These are phyloP conservation scores for Kryptolebias marmoratus DNA, from an alignment of 2,113 vertebrate genomes.

Conservation along the genomic window DNA sequence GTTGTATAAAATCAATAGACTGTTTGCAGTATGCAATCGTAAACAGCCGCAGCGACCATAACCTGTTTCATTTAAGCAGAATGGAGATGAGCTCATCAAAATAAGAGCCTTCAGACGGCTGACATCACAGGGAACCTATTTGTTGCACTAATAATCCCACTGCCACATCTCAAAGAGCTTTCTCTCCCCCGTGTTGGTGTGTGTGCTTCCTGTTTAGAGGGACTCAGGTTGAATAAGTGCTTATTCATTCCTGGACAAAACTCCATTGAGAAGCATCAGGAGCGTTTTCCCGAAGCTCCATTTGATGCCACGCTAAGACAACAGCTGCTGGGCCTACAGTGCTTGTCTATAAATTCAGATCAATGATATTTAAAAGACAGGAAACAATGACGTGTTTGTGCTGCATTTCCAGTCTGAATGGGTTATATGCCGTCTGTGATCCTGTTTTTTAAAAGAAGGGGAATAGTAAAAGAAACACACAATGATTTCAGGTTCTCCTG, in stretches of 20 bases:
- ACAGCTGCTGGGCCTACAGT: conserved; percentile 24
- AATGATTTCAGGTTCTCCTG: background rate
- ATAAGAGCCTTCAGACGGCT: conserved; percentile 46
- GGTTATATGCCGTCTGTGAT: background rate
- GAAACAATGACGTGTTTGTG: conserved; percentile 25
- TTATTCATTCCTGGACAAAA: no score
- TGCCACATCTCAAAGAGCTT: conserved; percentile 49
- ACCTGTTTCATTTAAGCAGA: conserved; percentile 42
- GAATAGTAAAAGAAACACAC: no score
- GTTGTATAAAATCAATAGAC: no score
- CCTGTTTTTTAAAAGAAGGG: background rate
- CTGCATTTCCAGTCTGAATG: conserved; percentile 1
- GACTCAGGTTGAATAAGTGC: no score
- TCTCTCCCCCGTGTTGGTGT: conserved; percentile 29
- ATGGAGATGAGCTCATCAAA: conserved; percentile 70
- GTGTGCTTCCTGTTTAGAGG: background rate
- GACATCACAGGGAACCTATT: conserved; percentile 59
- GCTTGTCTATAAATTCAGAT: no score
- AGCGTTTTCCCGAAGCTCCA: conserved; percentile 31
- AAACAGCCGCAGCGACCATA: conserved; percentile 15
- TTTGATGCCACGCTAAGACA: conserved; percentile 39
- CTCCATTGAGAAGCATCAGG: conserved; percentile 25
- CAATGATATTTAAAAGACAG: no score
- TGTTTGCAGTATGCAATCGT: conserved; percentile 1
- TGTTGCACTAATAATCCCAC: conserved; percentile 7